Evolutionary conservation across 2,113 vertebrate species (phyloP), one percentile per base, ranked within the genome.

Genomic region (Cololabis saira): DNA sequence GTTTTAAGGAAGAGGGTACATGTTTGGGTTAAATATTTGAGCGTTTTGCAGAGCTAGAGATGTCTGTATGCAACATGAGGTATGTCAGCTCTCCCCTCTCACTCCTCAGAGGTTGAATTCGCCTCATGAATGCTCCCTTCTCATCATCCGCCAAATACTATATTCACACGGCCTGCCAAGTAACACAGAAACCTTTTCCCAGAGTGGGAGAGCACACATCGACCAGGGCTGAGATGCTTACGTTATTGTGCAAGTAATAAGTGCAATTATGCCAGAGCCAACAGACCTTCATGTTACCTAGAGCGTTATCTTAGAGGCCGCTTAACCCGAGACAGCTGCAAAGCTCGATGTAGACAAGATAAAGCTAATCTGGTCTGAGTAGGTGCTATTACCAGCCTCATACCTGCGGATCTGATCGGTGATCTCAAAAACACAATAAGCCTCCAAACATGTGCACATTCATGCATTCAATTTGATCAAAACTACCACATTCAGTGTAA

Each of bases 161-260:
- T 60, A 74, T 59, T 81, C 70, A 72, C 61, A 65, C 11, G 37
- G 15, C 53, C 71, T 78, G 85, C 87, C 87, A 90, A 89, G 51
- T 69, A 78, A 74, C 75, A 76, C 81, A 83, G 44, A 73, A 50
- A 54, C 68, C 1, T 47, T 41, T 55, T 51, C 57, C 58, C 65
- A 71, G 70, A 19, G 67, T 50, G 57, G 54, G 24, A 53, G 62
- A 55, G 62, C 52, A 69, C 55, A 67, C 18, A 13, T 49, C n/a
- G 17, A 48, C 59, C 47, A 19, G 27, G 14, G 55, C 12, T 60
- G 43, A 71, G 60, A 61, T 37, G 33, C 44, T 51, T 43, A 70
- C 40, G 61, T 52, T 12, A 52, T 65, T 41, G 43, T 49, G 66
- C 44, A 42, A 55, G 48, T 17, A 43, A 10, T 10, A 60, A 50